Percentiles rank a stretch among this genome's conserved stretches.
Evolutionary conservation across 2,797 vertebrate species (phyloP).

Genomic region (Sciurus vulgaris): DNA sequence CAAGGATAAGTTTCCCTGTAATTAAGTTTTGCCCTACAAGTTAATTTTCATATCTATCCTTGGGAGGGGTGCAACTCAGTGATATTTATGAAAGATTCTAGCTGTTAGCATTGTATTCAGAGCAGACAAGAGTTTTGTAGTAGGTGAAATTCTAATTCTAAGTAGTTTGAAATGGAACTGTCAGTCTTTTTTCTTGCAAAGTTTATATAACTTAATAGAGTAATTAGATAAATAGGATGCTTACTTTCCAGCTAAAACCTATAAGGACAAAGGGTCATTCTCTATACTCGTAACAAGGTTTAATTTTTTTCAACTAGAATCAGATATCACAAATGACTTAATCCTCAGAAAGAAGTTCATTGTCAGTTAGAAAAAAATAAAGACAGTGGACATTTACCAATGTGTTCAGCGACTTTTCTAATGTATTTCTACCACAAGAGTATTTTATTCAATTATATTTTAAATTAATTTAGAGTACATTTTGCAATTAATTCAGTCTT

Average conservation of each 20-base stretch:
- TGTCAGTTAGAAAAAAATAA: background rate
- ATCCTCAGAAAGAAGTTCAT: conserved; percentile 40
- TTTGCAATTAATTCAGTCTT: conserved; percentile 48
- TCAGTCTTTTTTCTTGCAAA: background rate
- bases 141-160: conserved; percentile 6
- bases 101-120: background rate
- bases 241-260: conserved; percentile 28
- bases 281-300: background rate
- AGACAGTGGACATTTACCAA: background rate
- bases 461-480: background rate
- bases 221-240: background rate
- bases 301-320: conserved; percentile 23
- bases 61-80: background rate
- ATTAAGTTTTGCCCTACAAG: background rate
- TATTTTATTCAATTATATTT: background rate
- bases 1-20: background rate
- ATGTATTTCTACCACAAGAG: background rate
- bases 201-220: background rate
- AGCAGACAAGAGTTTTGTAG: background rate
- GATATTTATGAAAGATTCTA: conserved; percentile 23
- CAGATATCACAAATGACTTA: conserved; percentile 4
- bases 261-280: background rate
- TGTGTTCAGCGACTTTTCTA: background rate
- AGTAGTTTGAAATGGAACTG: background rate
- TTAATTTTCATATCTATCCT: background rate